Evolutionary conservation across 30 jellyfish, hydroid and myxozoan species (phyloP), one percentile per base, ranked within the genome.

Genomic region (Cassiopea andromeda): DNA sequence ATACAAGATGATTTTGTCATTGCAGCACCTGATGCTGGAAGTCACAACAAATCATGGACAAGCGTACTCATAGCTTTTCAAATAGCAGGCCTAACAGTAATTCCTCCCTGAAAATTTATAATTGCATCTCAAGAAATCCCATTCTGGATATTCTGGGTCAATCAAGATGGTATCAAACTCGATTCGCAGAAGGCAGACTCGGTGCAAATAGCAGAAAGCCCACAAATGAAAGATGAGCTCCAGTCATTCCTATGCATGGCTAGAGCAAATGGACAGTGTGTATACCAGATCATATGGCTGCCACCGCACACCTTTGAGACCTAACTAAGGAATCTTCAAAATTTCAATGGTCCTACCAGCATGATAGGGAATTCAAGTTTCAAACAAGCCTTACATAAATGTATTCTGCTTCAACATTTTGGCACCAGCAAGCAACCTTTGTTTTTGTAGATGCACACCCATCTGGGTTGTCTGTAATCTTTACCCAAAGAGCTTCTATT

Each of bases 401-500:
- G 38, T 27, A 73, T 27, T 10, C 82, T n/a, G 9, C 82, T 73
- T 75, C 46, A 7, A 44, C 50, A 15, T n/a, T 47, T 70, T 7
- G 46, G 59, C 59, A 58, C 81, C 2, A 38, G 10, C 27, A 12
- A 46, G 80, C 83, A 69, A 7, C 75, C 94, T 4, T 75, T n/a
- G n/a, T 58, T 87, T 27, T 77, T 75, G 60, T 73, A 3, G 84
- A 75, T 49, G 69, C 84, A 12, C 69, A 75, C n/a, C 70, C 44
- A 47, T 2, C 69, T 1, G 76, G 59, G 43, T 43, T 64, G 2
- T 85, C 93, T 58, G 88, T 88, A 15, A 85, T 73, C 80, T 80
- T 85, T 5, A 73, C 93, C 7, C 93, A 85, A 73, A 88, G 93
- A 75, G 8, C 75, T 82, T 72, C 66, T 77, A 64, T 74, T 57